phyloP scores from a whole-genome alignment of 1,140 invertebrate species.

The Drosophila miranda region DNA sequence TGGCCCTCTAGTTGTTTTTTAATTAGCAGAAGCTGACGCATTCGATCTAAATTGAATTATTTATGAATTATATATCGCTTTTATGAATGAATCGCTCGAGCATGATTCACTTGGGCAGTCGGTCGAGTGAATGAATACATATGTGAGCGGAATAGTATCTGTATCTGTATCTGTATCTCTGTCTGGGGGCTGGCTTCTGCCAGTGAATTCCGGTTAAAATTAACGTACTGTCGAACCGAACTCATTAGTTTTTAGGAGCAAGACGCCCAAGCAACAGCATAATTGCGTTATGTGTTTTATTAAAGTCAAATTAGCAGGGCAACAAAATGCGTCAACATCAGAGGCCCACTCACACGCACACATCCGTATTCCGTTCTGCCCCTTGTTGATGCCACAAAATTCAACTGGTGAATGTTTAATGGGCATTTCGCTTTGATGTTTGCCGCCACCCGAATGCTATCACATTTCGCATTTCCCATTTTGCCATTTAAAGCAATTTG shows the following conservation, averaged over 20 bases:
- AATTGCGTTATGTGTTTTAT: slow-evolving; percentile 75
- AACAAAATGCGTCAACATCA: slow-evolving; percentile 22
- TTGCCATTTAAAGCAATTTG: slow-evolving; percentile 56
- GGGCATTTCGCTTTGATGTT: slow-evolving; percentile 63
- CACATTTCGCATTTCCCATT: slow-evolving; percentile 28
- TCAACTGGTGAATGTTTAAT: slow-evolving; percentile 65
- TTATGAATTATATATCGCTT: slow-evolving; percentile 52
- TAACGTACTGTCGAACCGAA: slow-evolving; percentile 25
- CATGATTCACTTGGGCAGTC: slow-evolving; percentile 29
- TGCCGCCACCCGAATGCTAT: slow-evolving; percentile 27
- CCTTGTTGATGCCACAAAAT: slow-evolving; percentile 16
- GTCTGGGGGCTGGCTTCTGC: slow-evolving; percentile 29
- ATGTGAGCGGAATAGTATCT: slow-evolving; percentile 21
- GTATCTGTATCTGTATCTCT: neutral
- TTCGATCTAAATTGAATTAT: slow-evolving; percentile 56
- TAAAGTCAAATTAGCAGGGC: slow-evolving; percentile 65
- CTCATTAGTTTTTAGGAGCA: slow-evolving; percentile 44
- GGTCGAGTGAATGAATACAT: neutral
- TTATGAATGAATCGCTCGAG: slow-evolving; percentile 52
- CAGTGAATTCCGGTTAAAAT: slow-evolving; percentile 45
- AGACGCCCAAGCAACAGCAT: slow-evolving; percentile 22
- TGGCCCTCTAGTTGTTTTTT: slow-evolving; percentile 7
- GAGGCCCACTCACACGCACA: slow-evolving; percentile 12
- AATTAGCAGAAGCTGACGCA: slow-evolving; percentile 52
- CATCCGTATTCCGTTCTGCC: neutral